phyloP scores from a whole-genome alignment of 2,797 vertebrate species.

The Lagorchestes hirsutus region DNA sequence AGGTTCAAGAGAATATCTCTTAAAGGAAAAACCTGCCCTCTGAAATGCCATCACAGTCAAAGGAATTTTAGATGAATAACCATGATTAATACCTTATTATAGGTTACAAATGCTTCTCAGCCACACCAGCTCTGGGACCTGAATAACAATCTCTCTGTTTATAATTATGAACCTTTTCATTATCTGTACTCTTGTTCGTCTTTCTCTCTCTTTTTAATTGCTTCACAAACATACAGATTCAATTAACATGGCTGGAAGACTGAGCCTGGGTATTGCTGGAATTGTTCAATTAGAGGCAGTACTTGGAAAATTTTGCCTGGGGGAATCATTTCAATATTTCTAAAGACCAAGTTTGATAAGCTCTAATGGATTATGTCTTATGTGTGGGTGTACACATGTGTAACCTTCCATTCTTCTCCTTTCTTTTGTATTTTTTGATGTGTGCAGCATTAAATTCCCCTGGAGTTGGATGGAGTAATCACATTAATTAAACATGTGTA shows the following conservation, averaged over 20 bases:
- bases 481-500: not conserved
- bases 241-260: not conserved
- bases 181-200: not conserved
- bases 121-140: not conserved
- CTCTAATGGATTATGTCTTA: not conserved
- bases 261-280: not conserved
- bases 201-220: not conserved
- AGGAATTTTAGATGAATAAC: not conserved
- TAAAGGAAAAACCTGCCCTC: not conserved
- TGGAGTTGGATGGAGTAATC: not conserved
- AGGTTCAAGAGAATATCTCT: not conserved
- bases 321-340: not conserved
- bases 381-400: not conserved
- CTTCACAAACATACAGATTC: constrained; percentile 4
- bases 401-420: not conserved
- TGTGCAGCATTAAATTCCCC: not conserved
- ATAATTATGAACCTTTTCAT: not conserved
- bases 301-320: not conserved
- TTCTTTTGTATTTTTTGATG: not conserved
- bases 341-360: not conserved
- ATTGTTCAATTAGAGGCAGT: not conserved
- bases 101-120: not conserved
- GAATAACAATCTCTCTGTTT: not conserved
- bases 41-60: not conserved
- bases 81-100: not conserved